phyloP scores from a whole-genome alignment of 2,113 vertebrate species.

The Takifugu flavidus region DNA sequence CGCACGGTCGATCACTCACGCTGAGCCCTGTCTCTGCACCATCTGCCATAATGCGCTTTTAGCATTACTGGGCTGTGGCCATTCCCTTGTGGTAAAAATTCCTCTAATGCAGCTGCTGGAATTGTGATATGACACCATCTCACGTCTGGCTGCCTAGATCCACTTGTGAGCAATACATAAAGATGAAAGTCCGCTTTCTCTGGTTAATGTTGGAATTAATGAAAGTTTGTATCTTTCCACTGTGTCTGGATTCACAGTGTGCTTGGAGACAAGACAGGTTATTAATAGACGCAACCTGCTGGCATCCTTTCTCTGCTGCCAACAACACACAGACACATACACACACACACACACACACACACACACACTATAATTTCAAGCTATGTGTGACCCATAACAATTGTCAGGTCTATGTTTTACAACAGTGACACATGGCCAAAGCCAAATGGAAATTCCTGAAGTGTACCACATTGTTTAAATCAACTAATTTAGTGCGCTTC shows the following conservation, averaged over 20 bases:
- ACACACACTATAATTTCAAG: slow-evolving; percentile 28
- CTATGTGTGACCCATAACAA: slow-evolving; percentile 58
- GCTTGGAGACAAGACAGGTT: slow-evolving; percentile 40
- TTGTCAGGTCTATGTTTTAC: slow-evolving; percentile 47
- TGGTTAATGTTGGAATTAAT: slow-evolving; percentile 15
- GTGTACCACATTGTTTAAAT: slow-evolving; percentile 16
- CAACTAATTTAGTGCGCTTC: not conserved
- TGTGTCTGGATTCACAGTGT: slow-evolving; percentile 20
- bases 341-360: slow-evolving; percentile 10
- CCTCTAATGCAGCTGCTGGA: slow-evolving; percentile 20
- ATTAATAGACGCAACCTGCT: slow-evolving; percentile 61
- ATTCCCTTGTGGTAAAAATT: slow-evolving; percentile 12
- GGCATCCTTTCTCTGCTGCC: slow-evolving; percentile 32
- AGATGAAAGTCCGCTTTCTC: not conserved
- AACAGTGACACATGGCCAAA: slow-evolving; percentile 31
- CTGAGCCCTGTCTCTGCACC: slow-evolving; percentile 27
- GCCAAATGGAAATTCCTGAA: slow-evolving; percentile 36
- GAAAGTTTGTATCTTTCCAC: not conserved
- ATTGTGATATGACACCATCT: slow-evolving; percentile 13
- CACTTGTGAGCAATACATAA: slow-evolving; percentile 10
- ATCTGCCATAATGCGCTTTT: slow-evolving; percentile 29
- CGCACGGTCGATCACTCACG: slow-evolving; percentile 19
- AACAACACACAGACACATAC: slow-evolving; percentile 16
- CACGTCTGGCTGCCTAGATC: slow-evolving; percentile 4
- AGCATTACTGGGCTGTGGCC: slow-evolving; percentile 9